Conservation (phyloP, 2,113 vertebrate species). For the Brachypteracias leptosomus region DNA sequence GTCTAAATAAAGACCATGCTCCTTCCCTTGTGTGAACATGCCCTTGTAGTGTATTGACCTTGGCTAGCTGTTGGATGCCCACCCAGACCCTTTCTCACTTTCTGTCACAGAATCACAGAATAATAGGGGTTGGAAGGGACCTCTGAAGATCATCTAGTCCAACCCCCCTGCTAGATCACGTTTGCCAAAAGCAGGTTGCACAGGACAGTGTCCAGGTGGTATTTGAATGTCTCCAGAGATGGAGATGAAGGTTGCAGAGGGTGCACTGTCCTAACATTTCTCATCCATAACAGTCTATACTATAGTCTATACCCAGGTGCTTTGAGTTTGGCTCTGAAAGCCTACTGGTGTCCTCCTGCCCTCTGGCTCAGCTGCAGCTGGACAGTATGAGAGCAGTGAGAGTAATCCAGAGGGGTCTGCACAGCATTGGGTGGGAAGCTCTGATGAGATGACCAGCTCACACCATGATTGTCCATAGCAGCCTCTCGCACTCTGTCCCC, state of each 20-base stretch:
- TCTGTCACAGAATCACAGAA: too few relatives aligned
- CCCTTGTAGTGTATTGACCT: background rate
- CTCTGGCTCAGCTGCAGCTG: background rate
- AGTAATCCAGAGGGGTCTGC: background rate
- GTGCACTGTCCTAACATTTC: background rate
- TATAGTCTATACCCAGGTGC: background rate
- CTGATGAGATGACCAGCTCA: background rate
- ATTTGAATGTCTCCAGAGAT: too few relatives aligned
- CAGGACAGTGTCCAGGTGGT: too few relatives aligned
- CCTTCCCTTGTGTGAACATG: background rate
- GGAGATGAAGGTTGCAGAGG: background rate
- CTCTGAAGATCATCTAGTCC: too few relatives aligned
- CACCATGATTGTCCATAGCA: accelerated
- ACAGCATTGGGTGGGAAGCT: background rate
- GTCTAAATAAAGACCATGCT: background rate
- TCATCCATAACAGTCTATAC: background rate
- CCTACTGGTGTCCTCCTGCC: background rate
- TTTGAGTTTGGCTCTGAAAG: background rate
- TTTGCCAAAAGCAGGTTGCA: too few relatives aligned
- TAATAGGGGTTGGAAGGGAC: too few relatives aligned
- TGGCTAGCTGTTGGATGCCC: background rate
- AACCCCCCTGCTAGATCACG: too few relatives aligned
- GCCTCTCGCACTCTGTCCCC: background rate
- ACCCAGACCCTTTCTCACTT: background rate
- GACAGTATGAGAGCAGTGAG: background rate